A percentile compares a stretch with the other conserved stretches of the same genome.
phyloP scores from a whole-genome alignment of 2,797 vertebrate species.

The Aplochiton taeniatus region DNA sequence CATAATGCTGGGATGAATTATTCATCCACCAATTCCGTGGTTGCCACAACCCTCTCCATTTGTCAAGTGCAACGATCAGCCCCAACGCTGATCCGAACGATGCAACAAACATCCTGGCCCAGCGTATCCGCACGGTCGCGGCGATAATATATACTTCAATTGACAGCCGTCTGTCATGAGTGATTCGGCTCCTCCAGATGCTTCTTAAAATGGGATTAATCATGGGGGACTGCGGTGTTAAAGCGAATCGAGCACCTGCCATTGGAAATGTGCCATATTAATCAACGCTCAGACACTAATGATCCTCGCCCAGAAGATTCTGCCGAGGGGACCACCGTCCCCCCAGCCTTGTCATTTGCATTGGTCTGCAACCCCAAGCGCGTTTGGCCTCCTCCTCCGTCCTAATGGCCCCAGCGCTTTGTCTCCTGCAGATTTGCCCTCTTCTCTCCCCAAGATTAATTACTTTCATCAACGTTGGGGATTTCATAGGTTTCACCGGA shows the following conservation, averaged over 20 bases:
- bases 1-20: slow-evolving; percentile 40
- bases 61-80: slow-evolving; percentile 32
- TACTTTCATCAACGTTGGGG: slow-evolving; percentile 37
- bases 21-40: slow-evolving; percentile 47
- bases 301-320: slow-evolving; percentile 62
- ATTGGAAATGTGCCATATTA: slow-evolving; percentile 69
- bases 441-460: slow-evolving; percentile 54
- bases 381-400: slow-evolving; percentile 60
- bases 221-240: slow-evolving; percentile 49
- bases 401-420: slow-evolving; percentile 64
- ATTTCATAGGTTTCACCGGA: slow-evolving; percentile 37
- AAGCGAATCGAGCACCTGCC: slow-evolving; percentile 67
- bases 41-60: slow-evolving; percentile 41
- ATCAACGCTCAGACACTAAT: slow-evolving; percentile 67
- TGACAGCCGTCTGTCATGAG: slow-evolving; percentile 44
- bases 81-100: slow-evolving; percentile 38
- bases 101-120: slow-evolving; percentile 24
- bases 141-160: slow-evolving; percentile 53
- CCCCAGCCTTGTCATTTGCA: slow-evolving; percentile 63
- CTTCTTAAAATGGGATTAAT: slow-evolving; percentile 70
- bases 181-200: slow-evolving; percentile 52
- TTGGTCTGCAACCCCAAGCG: slow-evolving; percentile 55
- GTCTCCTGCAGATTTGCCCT: slow-evolving; percentile 56
- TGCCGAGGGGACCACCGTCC: slow-evolving; percentile 51
- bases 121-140: slow-evolving; percentile 25